A percentile compares a stretch with the other conserved stretches of the same genome.
These are phyloP conservation scores for Hipposideros armiger DNA, from an alignment of 2,113 vertebrate genomes.

Conservation along the genomic window DNA sequence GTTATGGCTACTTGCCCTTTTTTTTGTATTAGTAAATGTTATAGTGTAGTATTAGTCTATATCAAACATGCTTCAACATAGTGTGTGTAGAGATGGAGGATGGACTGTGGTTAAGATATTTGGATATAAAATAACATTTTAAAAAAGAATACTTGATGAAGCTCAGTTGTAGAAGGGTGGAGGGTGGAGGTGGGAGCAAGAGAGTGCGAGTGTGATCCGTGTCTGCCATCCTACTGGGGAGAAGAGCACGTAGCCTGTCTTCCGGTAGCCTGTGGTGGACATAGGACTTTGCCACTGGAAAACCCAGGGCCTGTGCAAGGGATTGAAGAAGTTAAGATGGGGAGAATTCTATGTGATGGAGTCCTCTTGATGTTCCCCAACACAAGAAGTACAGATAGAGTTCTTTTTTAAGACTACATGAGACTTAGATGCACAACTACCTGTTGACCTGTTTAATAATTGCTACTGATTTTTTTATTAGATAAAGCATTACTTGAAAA, in stretches of 20 bases:
- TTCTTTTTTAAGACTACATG: conserved; percentile 52
- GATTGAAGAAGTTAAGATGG: neutral
- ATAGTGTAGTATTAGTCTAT: neutral
- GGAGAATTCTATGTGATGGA: neutral
- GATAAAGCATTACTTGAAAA: conserved; percentile 60
- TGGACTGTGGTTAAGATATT: conserved; percentile 21
- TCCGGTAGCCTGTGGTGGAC: neutral
- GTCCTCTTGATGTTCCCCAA: neutral
- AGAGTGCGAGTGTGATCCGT: neutral
- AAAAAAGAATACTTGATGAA: conserved; percentile 1
- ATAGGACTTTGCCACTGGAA: neutral
- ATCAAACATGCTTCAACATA: conserved; percentile 4
- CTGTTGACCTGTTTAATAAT: conserved; percentile 79
- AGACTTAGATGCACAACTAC: conserved; percentile 65
- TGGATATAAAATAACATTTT: neutral
- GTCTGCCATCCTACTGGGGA: neutral
- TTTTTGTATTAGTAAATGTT: conserved; percentile 47
- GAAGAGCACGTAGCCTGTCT: neutral
- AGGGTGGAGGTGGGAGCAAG: too few relatives aligned
- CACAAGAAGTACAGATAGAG: neutral
- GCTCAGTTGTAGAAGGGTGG: neutral
- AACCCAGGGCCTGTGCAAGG: neutral
- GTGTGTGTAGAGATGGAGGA: neutral
- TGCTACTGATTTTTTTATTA: conserved; percentile 84
- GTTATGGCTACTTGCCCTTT: neutral